Evolutionary conservation across 2,888 invertebrate species (phyloP), one percentile per base, ranked within the genome.

Genomic region (Trimorus sp.): DNA sequence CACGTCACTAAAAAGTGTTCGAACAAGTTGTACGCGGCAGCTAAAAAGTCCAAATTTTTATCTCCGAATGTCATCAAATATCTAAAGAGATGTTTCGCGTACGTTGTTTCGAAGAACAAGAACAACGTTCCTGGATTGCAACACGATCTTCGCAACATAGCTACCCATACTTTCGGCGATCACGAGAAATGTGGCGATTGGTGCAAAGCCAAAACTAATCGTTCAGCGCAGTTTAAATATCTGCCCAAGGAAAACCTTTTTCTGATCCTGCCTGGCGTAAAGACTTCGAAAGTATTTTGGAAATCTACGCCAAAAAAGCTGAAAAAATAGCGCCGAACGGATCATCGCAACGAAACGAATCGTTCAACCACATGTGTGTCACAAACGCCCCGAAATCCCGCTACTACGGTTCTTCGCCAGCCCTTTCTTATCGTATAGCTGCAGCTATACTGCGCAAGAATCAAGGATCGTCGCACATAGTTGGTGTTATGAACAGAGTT

Each of bases 301-400:
- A 8, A 53, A 70, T 26, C 56, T 81, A 76, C 16, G 76, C 26
- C 12, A 38, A 76, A 0, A 76, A 60, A 37, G 68, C 60, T 1
- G 75, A 66, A 11, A 76, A 60, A 45, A 76, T 80, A 15, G 77
- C 78, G n/a, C 75, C 79, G 4, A 36, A 71, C 59, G 82, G 69
- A 9, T 83, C 84, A 0, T 80, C 69, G 14, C 79, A 83, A 60
- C 54, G 9, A 6, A 83, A 84, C 54, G 82, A 83, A 48, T 76
- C 75, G 7, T 65, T 82, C n/a, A 82, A 84, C 49, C 70, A 59
- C 11, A 68, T 79, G 59, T 42, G 62, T 16, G 66, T 82, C 1
- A 78, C 53, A 6, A 65, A 76, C 15, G 75, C 79, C 14, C 79
- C 80, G 5, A 84, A 84, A 65, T 63, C 15, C 51, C 65, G 73